Evolutionary conservation across 2,888 invertebrate species (phyloP).

Genomic region (Cephus rjabovi): DNA sequence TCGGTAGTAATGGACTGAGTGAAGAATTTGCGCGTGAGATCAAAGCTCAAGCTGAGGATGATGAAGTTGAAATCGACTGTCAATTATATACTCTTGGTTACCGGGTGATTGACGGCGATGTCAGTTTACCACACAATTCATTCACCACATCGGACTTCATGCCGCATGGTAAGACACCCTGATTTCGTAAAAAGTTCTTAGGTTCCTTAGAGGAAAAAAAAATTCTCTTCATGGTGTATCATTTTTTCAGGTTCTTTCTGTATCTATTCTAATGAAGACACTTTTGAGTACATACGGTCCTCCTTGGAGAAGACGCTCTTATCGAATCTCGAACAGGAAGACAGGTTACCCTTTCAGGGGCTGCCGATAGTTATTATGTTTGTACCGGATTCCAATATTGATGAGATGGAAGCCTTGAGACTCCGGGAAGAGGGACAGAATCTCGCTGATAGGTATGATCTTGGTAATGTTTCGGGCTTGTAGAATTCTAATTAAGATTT

Average conservation of each 20-base stretch:
- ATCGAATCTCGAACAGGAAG: conserved; percentile 90
- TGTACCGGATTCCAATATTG: conserved; percentile 84
- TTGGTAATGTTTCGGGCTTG: background rate
- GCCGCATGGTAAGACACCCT: conserved; percentile 79
- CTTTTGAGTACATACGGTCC: conserved; percentile 91
- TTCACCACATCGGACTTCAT: conserved; percentile 87
- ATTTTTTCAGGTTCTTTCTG: conserved; percentile 78
- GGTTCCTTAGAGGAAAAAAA: background rate
- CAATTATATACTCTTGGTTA: conserved; percentile 86
- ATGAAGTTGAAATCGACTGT: conserved; percentile 85
- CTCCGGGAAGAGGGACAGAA: conserved; percentile 91
- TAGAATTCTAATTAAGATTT: background rate
- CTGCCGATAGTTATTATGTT: conserved; percentile 92
- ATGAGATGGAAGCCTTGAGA: conserved; percentile 86
- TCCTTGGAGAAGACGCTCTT: conserved; percentile 92
- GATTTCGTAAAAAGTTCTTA: background rate
- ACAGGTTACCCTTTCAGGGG: conserved; percentile 86
- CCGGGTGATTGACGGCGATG: conserved; percentile 88
- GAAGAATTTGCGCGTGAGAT: conserved; percentile 90
- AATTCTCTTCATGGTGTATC: background rate
- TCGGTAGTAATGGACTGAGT: conserved; percentile 88
- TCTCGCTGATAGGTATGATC: conserved; percentile 83
- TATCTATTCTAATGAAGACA: conserved; percentile 90
- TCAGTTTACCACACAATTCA: conserved; percentile 82
- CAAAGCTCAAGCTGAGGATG: conserved; percentile 86